Percentiles rank a stretch among this genome's conserved stretches.
phyloP scores from a whole-genome alignment of 2,113 vertebrate species.

The Colaptes auratus region DNA sequence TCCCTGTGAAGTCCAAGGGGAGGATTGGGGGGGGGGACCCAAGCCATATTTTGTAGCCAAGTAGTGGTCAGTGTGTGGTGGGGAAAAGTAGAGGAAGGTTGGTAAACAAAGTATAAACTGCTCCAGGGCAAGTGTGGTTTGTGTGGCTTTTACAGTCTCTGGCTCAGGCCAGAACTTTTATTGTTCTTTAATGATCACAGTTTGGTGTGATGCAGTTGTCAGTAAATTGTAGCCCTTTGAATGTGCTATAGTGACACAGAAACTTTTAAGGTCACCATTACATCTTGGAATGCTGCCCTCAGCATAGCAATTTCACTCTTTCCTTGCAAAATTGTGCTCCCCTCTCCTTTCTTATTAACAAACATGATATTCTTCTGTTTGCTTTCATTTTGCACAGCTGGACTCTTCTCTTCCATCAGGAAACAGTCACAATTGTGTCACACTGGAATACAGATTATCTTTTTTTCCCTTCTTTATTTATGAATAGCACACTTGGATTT shows the following conservation, averaged over 20 bases:
- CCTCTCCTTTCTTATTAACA: conserved; percentile 30
- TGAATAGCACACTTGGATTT: not conserved
- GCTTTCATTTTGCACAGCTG: conserved; percentile 39
- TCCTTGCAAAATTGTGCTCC: not conserved
- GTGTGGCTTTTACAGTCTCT: not conserved
- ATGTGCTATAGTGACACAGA: not conserved
- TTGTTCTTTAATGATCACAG: not conserved
- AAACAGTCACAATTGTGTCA: conserved; percentile 19
- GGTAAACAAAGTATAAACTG: not conserved
- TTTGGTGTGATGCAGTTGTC: not conserved
- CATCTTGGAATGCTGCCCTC: not conserved
- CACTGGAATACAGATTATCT: not conserved
- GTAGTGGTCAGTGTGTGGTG: not conserved
- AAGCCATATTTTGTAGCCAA: not conserved
- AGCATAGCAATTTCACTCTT: not conserved
- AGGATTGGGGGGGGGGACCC: too few relatives aligned
- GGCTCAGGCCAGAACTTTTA: not conserved
- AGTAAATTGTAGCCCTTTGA: not conserved
- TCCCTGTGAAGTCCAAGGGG: too few relatives aligned
- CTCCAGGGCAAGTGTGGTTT: not conserved
- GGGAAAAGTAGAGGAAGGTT: not conserved
- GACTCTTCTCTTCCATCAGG: conserved; percentile 5
- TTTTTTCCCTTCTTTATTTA: conserved; percentile 33
- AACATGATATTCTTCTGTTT: conserved; percentile 22
- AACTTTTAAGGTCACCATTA: not conserved